Percentiles rank a stretch among this genome's conserved stretches.
phyloP scores from a whole-genome alignment of 2,888 invertebrate genomes.

The Parochlus steinenii region DNA sequence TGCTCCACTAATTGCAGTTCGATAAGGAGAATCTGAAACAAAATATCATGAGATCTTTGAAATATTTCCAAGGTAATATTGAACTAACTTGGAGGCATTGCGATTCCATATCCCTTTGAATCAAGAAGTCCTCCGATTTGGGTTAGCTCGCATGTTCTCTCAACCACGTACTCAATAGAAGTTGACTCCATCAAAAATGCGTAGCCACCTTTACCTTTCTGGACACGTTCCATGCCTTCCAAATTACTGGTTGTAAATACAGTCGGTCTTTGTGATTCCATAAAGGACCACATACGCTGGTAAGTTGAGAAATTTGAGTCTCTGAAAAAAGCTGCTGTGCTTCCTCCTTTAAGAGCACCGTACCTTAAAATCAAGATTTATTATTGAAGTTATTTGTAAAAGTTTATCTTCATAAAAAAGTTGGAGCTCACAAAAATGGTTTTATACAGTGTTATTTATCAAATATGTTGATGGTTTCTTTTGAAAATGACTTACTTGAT shows the following conservation, averaged over 20 bases:
- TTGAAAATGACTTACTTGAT: too few relatives aligned
- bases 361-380: too few relatives aligned
- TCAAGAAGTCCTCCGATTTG: slow-evolving; percentile 86
- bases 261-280: slow-evolving; percentile 74
- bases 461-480: too few relatives aligned
- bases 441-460: too few relatives aligned
- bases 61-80: not conserved
- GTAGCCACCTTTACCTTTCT: slow-evolving; percentile 69
- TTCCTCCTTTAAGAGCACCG: slow-evolving; percentile 82
- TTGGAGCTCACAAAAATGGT: too few relatives aligned
- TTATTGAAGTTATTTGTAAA: too few relatives aligned
- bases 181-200: slow-evolving; percentile 98
- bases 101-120: slow-evolving; percentile 91
- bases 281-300: slow-evolving; percentile 90
- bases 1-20: slow-evolving; percentile 85
- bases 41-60: slow-evolving; percentile 1
- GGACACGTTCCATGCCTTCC: slow-evolving; percentile 81
- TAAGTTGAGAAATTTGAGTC: slow-evolving; percentile 89
- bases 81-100: slow-evolving; percentile 72
- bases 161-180: slow-evolving; percentile 85
- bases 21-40: slow-evolving; percentile 72
- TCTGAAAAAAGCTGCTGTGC: slow-evolving; percentile 87
- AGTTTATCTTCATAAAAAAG: too few relatives aligned
- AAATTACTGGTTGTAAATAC: slow-evolving; percentile 75
- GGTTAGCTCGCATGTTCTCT: slow-evolving; percentile 76